Evolutionary conservation across 2,113 vertebrate genomes (phyloP), one percentile per base, ranked within the genome.

Genomic region (Cynocephalus volans): DNA sequence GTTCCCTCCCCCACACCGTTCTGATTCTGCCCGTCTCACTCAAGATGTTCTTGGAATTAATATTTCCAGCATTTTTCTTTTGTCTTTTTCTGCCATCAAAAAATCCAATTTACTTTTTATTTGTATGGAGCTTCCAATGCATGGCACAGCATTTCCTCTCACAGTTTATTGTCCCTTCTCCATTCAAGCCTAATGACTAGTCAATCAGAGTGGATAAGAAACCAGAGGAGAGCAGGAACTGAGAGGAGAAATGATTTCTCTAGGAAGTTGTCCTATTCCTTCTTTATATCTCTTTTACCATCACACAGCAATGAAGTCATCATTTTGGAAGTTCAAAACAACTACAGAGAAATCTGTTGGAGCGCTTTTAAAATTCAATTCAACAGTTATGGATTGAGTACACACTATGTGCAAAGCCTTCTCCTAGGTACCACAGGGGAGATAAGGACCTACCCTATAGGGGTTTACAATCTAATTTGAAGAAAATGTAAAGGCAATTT

Each of bases 1-100:
- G 52, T 84, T 56, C 73, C 48, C 84, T 28, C 62, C 73, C 86
- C 15, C 8, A 41, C 50, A 48, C 92, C 77, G 11, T 82, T 88
- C 82, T 75, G 82, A 64, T 67, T 75, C 24, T 89, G 48, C 67
- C 56, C 36, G n/a, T 87, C 70, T 84, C 67, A 65, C 58, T 24
- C 54, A 95, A 80, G 19, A 28, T 77, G 31, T 23, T 90, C 72
- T 50, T 93, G 58, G 70, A 95, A 90, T 84, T 87, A 82, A 80
- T 75, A 33, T 69, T 80, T 64, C 31, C 79, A 93, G 90, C 24
- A 31, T 48, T 96, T 97, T 94, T 90, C 88, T 96, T 79, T 14
- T 72, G 10, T 65, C 45, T 41, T n/a, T 92, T 94, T 88, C 82
- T 89, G 50, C 14, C 33, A 56, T 79, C 48, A 87, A 83, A 95